These are phyloP conservation scores for Micronisus gabar DNA, from an alignment of 2,113 vertebrate species.

Conservation along the genomic window DNA sequence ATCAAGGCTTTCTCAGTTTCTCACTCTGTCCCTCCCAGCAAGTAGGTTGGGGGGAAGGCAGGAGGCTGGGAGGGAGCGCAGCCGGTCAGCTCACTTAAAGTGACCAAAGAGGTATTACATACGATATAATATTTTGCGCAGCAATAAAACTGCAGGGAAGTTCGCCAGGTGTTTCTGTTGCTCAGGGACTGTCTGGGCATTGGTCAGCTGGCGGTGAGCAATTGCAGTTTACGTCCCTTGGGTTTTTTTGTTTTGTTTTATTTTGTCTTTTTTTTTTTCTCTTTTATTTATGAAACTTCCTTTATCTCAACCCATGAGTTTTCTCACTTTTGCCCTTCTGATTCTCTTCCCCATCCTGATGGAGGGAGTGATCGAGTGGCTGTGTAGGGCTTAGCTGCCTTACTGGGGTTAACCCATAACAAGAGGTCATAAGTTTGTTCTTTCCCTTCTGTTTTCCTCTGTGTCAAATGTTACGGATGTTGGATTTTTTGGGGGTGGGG, in stretches of 20 bases:
- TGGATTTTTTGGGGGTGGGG: neutral
- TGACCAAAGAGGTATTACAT: neutral
- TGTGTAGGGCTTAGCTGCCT: neutral
- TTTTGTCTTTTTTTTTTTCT: neutral
- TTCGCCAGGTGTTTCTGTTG: neutral
- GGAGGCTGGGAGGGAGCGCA: neutral
- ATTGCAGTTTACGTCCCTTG: neutral
- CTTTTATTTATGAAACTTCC: neutral
- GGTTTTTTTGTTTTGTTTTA: neutral
- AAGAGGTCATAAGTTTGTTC: neutral
- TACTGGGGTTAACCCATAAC: neutral
- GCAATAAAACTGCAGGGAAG: neutral
- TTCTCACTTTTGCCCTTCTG: neutral
- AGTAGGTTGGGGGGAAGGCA: neutral
- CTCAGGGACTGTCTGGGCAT: neutral
- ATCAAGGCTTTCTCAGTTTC: neutral
- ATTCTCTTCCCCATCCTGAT: neutral
- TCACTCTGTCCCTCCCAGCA: neutral
- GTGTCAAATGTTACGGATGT: rapidly evolving
- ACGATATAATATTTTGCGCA: rapidly evolving
- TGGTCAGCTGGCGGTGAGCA: neutral
- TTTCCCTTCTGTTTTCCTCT: neutral
- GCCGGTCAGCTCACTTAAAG: rapidly evolving
- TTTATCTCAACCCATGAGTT: neutral
- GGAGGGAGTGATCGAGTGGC: rapidly evolving